These are phyloP conservation scores for Orcinus orca DNA, from an alignment of 2,113 vertebrate species.

Conservation along the genomic window DNA sequence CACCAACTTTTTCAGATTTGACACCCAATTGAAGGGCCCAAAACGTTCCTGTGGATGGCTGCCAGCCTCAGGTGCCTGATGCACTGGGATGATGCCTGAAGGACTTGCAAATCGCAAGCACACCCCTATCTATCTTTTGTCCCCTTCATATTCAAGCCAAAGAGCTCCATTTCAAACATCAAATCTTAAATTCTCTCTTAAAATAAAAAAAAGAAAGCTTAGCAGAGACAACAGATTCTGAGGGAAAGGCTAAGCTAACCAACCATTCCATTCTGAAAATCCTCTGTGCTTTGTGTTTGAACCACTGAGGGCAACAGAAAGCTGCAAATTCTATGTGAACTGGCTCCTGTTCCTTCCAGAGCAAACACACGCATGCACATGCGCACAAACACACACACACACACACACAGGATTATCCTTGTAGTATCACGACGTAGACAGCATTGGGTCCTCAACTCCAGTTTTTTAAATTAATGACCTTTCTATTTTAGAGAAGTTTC, in stretches of 20 bases:
- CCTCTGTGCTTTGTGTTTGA: neutral
- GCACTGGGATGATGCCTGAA: accelerated
- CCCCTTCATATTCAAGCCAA: neutral
- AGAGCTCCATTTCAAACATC: neutral
- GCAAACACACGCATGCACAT: accelerated
- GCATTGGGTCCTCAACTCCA: neutral
- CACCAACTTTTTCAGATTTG: accelerated
- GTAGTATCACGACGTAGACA: accelerated
- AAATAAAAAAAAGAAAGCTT: neutral
- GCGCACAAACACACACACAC: accelerated
- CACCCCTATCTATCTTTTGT: neutral
- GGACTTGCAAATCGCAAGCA: neutral
- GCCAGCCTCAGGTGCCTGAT: accelerated
- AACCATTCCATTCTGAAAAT: neutral
- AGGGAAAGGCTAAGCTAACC: neutral
- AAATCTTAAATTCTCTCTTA: neutral
- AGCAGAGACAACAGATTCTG: neutral
- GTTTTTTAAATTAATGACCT: neutral
- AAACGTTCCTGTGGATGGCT: accelerated
- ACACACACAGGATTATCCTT: too few relatives aligned
- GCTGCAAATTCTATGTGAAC: neutral
- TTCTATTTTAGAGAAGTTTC: neutral
- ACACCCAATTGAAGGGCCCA: neutral
- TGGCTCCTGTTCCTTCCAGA: neutral
- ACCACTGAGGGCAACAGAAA: neutral